phyloP scores from a whole-genome alignment of 2,888 invertebrate species.

The Ochropleura plecta region DNA sequence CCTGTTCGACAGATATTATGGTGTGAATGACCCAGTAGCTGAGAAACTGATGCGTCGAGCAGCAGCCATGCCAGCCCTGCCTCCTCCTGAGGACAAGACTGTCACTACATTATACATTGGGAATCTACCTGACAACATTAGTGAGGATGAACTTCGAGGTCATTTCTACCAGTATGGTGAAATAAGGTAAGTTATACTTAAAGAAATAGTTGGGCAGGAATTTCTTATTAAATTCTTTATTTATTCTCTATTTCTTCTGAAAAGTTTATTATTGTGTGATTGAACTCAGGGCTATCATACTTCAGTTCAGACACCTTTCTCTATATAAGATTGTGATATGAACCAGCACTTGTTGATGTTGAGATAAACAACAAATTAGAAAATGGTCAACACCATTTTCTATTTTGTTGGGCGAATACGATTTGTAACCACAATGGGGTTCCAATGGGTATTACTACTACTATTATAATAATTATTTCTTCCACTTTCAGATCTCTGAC shows the following conservation, averaged over 20 bases:
- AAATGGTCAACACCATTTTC: no score
- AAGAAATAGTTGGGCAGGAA: not conserved
- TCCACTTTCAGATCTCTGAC: slow-evolving; percentile 92
- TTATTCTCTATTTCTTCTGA: not conserved
- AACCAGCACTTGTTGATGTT: no score
- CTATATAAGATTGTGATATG: not conserved
- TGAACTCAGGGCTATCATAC: not conserved
- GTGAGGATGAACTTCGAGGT: slow-evolving; percentile 97
- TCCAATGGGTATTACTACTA: not conserved
- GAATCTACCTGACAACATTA: slow-evolving; percentile 96
- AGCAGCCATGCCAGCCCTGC: slow-evolving; percentile 97
- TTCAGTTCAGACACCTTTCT: not conserved
- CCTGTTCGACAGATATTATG: slow-evolving; percentile 93
- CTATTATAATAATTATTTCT: not conserved
- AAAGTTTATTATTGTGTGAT: not conserved
- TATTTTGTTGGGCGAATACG: not conserved
- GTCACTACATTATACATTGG: slow-evolving; percentile 99
- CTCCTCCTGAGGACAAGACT: slow-evolving; percentile 98
- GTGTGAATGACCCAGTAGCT: slow-evolving; percentile 98
- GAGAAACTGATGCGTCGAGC: slow-evolving; percentile 97
- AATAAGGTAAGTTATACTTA: slow-evolving; percentile 91
- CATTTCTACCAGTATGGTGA: slow-evolving; percentile 99
- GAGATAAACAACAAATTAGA: no score
- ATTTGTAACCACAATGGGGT: not conserved
- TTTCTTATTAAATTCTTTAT: no score